Evolutionary conservation across 2,113 vertebrate species (phyloP), one percentile per base, ranked within the genome.

Genomic region (Caloenas nicobarica): DNA sequence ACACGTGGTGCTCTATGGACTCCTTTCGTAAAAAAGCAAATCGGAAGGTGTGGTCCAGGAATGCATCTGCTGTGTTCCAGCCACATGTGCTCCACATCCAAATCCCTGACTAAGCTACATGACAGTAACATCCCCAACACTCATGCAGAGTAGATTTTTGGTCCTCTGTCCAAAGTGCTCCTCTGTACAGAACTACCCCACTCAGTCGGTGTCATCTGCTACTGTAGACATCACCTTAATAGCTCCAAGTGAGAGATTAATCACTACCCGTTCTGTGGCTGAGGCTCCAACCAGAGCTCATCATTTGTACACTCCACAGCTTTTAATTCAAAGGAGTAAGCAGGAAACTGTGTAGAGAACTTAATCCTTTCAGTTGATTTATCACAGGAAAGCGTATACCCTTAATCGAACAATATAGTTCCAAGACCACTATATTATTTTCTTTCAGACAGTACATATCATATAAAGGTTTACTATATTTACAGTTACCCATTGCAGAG

Each of bases 1-100:
- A 72, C 15, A 69, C 0, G 1, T 7, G 5, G 7, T 72, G 28
- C 10, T 77, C 28, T 50, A 14, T 0, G 68, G 48, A 71, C 17
- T 51, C 34, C 15, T 73, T 69, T 3, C 1, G 6, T 33, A 51
- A 65, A 82, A 73, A 2, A 2, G 0, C 5, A 24, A 48, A 89
- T 38, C 22, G n/a, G 42, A 83, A 68, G 0, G 3, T 4, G 9
- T 53, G 46, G 25, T 79, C 26, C 23, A 82, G 15, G 31, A 79
- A 69, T 17, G 48, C 31, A 77, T 3, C 19, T 16, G 38, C 10
- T 15, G 31, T 71, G 38, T 12, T 83, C 36, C 50, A 88, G 46
- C 31, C 42, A 54, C 36, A 50, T 1, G 7, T n/a, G 26, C 19
- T 53, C 48, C 24, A 58, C 16, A 38, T 48, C 10, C 40, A 57